Base-by-base conservation (phyloP, 2,113 vertebrate genomes). In the Osmerus eperlanus region DNA sequence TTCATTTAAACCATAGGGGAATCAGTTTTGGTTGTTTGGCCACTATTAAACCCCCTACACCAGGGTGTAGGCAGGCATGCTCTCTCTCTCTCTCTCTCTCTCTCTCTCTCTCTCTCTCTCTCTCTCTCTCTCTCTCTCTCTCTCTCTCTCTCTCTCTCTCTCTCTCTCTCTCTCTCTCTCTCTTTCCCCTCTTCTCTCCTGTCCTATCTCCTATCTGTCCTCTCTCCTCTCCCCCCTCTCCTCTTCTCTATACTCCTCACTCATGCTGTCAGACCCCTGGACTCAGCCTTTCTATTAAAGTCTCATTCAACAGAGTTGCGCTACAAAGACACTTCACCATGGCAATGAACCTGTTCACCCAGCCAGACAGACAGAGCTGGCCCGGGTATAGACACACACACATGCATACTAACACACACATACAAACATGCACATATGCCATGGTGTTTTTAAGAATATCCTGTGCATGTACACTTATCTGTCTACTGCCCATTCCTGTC, bases 261-360 rank as follows among this genome's bases (percentile, higher is more conserved):
- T 53, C n/a, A 59, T 32, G 72, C 74, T 77, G 67, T 81, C 72
- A 72, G 73, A 80, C 75, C 69, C 71, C 77, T 41, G 70, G 74
- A 68, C 74, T 47, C 76, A 63, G 78, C 75, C 72, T 76, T 87
- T 75, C 64, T 83, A 67, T 85, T 80, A 81, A 77, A 85, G 68
- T 78, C 79, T 78, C 73, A 81, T 82, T 85, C 78, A 84, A 71
- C 74, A 23, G 67, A 4, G 68, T 79, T 74, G 77, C 65, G 75
- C 68, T n/a, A 2, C 52, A 67, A 70, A 68, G 58, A 67, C 58
- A 85, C 76, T 79, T 83, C 72, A 74, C 70, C 51, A 51, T 70
- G 81, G 74, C 55, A n/a, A 75, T 82, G 70, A 76, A 29, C 2
- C 62, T 11, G 41, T 47, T 47, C 41, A 47, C 41, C 41, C 41